Percentiles rank a stretch among this genome's conserved stretches.
phyloP scores from a whole-genome alignment of 2,797 vertebrate genomes.

The Sphenopsis melanotis region DNA sequence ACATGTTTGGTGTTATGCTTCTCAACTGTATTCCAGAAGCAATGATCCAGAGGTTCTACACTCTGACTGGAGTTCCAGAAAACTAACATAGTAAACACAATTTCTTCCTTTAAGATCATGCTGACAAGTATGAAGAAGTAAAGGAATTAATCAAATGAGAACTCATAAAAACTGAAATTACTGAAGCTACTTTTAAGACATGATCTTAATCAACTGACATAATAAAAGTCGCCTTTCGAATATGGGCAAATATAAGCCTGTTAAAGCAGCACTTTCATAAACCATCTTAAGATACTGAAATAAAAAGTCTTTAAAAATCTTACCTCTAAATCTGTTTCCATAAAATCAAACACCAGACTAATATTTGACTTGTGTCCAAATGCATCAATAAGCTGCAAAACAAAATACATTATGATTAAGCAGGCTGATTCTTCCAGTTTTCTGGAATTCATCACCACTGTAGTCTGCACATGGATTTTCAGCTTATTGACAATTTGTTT shows the following conservation, averaged over 20 bases:
- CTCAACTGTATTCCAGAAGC: neutral
- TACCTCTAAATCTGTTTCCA: conserved; percentile 99
- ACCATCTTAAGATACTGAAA: neutral
- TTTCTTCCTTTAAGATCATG: neutral
- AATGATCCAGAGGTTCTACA: neutral
- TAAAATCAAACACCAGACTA: conserved; percentile 97
- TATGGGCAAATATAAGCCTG: neutral
- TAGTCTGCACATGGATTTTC: neutral
- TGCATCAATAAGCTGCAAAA: conserved; percentile 90
- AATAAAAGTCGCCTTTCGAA: neutral
- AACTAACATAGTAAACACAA: neutral
- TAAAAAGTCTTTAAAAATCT: neutral
- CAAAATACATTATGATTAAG: neutral
- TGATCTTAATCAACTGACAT: neutral
- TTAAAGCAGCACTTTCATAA: neutral
- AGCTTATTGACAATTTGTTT: neutral
- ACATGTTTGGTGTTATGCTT: neutral
- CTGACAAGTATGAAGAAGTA: neutral
- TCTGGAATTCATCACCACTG: neutral
- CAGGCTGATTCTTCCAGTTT: neutral
- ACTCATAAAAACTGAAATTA: neutral
- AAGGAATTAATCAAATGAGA: neutral
- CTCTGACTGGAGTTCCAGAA: neutral
- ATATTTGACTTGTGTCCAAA: conserved; percentile 99
- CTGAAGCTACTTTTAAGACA: neutral